Evolutionary conservation across 2,113 vertebrate species (phyloP).

Genomic region (Triplophysa tibetana): DNA sequence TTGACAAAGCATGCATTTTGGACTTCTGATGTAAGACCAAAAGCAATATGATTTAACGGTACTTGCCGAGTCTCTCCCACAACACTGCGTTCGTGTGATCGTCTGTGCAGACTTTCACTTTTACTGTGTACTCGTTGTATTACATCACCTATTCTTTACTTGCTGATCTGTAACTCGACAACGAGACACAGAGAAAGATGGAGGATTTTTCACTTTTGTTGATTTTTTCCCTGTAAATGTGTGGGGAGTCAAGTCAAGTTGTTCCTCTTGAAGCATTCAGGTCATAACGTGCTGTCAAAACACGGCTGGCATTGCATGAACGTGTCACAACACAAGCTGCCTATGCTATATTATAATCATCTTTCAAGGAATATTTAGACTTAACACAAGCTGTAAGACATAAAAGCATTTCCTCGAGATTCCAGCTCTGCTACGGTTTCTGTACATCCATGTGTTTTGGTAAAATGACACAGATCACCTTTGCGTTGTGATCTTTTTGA

Average conservation of each 20-base stretch:
- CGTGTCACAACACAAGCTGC: not conserved
- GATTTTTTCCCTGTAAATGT: not conserved
- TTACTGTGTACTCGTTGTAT: not conserved
- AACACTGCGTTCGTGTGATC: not conserved
- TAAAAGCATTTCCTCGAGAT: not conserved
- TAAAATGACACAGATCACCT: constrained; percentile 51
- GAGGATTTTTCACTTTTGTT: not conserved
- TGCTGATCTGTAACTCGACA: too few relatives aligned
- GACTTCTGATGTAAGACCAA: too few relatives aligned
- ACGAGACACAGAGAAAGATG: too few relatives aligned
- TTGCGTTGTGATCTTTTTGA: constrained; percentile 54
- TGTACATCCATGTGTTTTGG: not conserved
- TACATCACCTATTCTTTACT: not conserved
- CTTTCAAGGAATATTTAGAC: not conserved
- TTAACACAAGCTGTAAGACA: not conserved
- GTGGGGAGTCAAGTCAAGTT: not conserved
- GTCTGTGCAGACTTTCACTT: not conserved
- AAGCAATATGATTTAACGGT: too few relatives aligned
- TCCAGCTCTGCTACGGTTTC: constrained; percentile 26
- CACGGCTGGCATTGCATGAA: not conserved
- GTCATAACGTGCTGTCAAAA: constrained; percentile 12
- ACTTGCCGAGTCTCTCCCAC: too few relatives aligned
- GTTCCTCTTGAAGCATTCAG: not conserved
- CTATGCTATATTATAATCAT: not conserved
- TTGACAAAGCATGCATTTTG: too few relatives aligned